A percentile compares a stretch with the other conserved stretches of the same genome.
These are phyloP conservation scores for Meda fulgida DNA, from an alignment of 2,797 vertebrate genomes.

Conservation along the genomic window DNA sequence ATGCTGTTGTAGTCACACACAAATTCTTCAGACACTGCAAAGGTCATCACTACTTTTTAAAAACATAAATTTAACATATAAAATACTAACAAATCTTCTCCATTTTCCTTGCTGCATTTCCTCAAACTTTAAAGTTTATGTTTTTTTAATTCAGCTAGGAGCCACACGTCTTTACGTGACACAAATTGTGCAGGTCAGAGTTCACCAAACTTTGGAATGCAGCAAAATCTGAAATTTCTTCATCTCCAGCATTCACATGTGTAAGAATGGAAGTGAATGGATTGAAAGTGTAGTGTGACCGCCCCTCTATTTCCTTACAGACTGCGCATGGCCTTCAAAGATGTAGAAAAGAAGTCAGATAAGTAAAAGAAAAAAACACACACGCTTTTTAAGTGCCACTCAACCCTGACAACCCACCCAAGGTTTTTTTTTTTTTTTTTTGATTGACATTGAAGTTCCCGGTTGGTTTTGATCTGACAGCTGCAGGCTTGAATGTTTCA, in stretches of 20 bases:
- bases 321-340: slow-evolving; percentile 8
- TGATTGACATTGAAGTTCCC: slow-evolving; percentile 14
- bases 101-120: not conserved
- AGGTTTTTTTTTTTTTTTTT: not conserved
- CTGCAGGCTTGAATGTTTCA: slow-evolving; percentile 29
- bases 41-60: not conserved
- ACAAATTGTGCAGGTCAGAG: not conserved
- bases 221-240: not conserved
- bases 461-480: slow-evolving; percentile 43
- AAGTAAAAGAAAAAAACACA: not conserved
- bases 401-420: not conserved
- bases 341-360: not conserved
- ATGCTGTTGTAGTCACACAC: not conserved
- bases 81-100: not conserved
- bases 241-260: not conserved
- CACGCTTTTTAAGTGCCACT: not conserved
- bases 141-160: not conserved
- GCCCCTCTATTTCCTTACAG: slow-evolving; percentile 16
- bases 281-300: not conserved
- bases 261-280: not conserved
- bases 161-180: not conserved
- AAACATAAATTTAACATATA: not conserved
- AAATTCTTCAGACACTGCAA: not conserved
- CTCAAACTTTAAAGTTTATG: not conserved
- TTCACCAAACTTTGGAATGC: not conserved